Evolutionary conservation across 2,113 vertebrate species (phyloP).

Genomic region (Cyanistes caeruleus): DNA sequence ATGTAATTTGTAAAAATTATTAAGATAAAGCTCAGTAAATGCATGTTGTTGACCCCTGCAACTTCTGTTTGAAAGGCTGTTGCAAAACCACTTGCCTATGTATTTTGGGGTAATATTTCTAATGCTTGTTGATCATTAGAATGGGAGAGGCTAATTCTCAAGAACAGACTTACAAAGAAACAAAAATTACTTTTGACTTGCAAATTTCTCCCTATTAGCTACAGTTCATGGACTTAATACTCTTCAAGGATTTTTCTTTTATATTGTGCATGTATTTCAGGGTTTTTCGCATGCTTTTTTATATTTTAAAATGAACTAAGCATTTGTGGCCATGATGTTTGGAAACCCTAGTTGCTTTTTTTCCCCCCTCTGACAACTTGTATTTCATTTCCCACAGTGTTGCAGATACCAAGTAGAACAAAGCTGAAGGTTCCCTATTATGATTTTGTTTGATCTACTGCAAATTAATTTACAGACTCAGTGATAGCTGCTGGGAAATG

Average conservation of each 20-base stretch:
- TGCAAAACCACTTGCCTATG: constrained; percentile 25
- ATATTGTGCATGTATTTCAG: neutral
- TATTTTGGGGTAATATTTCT: constrained; percentile 53
- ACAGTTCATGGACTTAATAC: constrained; percentile 19
- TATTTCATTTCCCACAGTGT: constrained; percentile 36
- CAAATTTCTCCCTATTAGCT: constrained; percentile 49
- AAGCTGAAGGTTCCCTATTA: constrained; percentile 37
- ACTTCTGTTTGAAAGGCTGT: constrained; percentile 30
- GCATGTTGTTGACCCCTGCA: neutral
- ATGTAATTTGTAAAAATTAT: neutral
- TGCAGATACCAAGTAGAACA: constrained; percentile 23
- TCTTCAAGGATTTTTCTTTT: constrained; percentile 39
- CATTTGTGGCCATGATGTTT: constrained; percentile 4
- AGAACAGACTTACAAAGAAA: constrained; percentile 46
- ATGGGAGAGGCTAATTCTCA: constrained; percentile 44
- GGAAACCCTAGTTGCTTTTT: neutral
- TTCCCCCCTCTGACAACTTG: neutral
- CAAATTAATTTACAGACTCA: constrained; percentile 53
- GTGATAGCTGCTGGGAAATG: constrained; percentile 60
- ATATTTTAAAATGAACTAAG: neutral
- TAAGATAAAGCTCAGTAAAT: constrained; percentile 14
- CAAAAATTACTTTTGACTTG: constrained; percentile 64
- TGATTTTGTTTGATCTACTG: constrained; percentile 55
- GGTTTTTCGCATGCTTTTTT: neutral
- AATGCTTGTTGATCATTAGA: constrained; percentile 48